Evolutionary conservation across 2,113 vertebrate species (phyloP).

Genomic region (Odocoileus hemionus): DNA sequence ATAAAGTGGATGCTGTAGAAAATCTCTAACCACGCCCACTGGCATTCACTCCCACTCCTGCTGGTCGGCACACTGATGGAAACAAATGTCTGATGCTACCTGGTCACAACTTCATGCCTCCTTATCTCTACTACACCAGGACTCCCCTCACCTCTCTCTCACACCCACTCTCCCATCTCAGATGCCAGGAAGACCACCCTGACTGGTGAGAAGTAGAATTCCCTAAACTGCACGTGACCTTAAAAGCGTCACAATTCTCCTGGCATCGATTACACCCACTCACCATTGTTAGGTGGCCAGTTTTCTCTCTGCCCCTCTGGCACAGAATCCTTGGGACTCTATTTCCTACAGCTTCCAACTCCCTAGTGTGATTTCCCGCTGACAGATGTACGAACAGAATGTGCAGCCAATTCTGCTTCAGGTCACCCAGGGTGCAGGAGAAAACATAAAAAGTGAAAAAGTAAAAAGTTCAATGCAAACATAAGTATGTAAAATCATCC

Average conservation of each 20-base stretch:
- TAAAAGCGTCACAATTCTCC: background rate
- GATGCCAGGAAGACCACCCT: background rate
- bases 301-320: background rate
- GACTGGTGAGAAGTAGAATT: background rate
- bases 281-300: background rate
- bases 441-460: background rate
- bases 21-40: background rate
- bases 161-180: background rate
- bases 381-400: background rate
- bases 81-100: background rate
- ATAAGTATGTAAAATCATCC: background rate
- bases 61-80: no score
- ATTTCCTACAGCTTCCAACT: background rate
- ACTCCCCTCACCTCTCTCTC: background rate
- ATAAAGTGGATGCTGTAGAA: background rate
- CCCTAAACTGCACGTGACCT: background rate
- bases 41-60: background rate
- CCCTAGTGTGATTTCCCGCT: background rate
- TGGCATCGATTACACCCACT: background rate
- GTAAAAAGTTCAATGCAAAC: background rate
- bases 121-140: background rate
- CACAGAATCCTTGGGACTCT: background rate
- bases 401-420: background rate
- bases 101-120: background rate
- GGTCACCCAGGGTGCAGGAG: background rate